Evolutionary conservation across 2,888 invertebrate species (phyloP).

Genomic region (Schrankia costaestrigalis): DNA sequence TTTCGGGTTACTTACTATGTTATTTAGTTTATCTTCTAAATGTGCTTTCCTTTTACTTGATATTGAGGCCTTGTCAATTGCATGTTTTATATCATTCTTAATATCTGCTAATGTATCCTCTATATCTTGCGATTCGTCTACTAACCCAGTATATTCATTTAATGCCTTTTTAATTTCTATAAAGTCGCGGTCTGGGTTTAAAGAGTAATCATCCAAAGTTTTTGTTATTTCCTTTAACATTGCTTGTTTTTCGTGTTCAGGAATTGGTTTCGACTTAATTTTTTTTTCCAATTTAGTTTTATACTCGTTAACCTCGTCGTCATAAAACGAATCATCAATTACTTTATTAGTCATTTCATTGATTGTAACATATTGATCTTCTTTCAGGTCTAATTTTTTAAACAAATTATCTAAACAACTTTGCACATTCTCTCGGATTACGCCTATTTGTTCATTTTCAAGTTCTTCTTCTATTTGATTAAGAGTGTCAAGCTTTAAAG

Average conservation of each 20-base stretch:
- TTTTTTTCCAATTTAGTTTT: too few relatives aligned
- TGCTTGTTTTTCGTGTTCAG: slow-evolving; percentile 7
- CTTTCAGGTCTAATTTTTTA: too few relatives aligned
- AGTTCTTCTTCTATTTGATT: slow-evolving; percentile 1
- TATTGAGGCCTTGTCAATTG: background rate
- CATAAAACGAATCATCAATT: slow-evolving; percentile 5
- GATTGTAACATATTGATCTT: too few relatives aligned
- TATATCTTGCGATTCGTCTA: too few relatives aligned
- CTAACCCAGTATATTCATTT: too few relatives aligned
- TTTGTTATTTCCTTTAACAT: slow-evolving; percentile 3
- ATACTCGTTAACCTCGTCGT: slow-evolving; percentile 1
- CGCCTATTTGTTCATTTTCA: background rate
- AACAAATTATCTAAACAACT: slow-evolving; percentile 1
- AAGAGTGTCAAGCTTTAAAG: background rate
- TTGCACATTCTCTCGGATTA: background rate
- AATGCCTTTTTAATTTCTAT: too few relatives aligned
- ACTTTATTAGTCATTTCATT: slow-evolving; percentile 3
- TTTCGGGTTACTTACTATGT: slow-evolving; percentile 8
- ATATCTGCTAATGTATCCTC: background rate
- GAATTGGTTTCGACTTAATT: slow-evolving; percentile 6
- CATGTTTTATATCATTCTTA: slow-evolving; percentile 1
- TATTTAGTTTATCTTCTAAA: slow-evolving; percentile 8
- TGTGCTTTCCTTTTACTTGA: background rate
- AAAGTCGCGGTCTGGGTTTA: slow-evolving; percentile 1
- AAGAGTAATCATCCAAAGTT: slow-evolving; percentile 3